Conservation (phyloP, 2,113 vertebrate species). For the Azemiops feae region DNA sequence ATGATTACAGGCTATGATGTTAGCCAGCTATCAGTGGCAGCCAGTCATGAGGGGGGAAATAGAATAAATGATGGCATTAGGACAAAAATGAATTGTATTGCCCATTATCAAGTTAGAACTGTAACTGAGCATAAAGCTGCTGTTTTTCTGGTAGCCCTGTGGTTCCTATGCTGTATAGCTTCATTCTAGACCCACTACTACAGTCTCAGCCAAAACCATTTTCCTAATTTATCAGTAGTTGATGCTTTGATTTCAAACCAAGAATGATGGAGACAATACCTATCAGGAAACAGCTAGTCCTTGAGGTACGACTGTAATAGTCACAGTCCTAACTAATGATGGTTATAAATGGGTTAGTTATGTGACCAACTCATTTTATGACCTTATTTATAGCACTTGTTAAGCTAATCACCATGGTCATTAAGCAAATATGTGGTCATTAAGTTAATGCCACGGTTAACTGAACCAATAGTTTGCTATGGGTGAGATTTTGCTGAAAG, state of each 20-base stretch:
- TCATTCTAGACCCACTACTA: neutral
- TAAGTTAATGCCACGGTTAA: neutral
- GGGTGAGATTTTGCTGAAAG: neutral
- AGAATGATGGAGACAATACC: neutral
- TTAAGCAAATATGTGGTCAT: neutral
- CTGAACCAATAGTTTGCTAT: neutral
- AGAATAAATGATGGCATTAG: neutral
- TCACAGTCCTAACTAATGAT: neutral
- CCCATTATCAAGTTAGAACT: neutral
- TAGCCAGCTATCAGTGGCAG: neutral
- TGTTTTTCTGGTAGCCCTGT: neutral
- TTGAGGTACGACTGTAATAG: neutral
- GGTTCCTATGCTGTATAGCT: neutral
- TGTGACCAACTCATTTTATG: neutral
- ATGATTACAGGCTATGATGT: neutral
- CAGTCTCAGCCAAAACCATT: neutral
- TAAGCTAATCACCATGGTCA: neutral
- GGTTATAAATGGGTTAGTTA: neutral
- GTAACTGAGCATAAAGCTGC: neutral
- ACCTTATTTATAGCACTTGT: neutral
- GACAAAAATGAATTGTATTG: neutral
- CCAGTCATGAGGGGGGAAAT: neutral
- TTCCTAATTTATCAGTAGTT: neutral
- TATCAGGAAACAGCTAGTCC: neutral
- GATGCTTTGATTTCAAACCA: neutral